Evolutionary conservation across 2,888 invertebrate species (phyloP).

Genomic region (Cryptocephalus moraei): DNA sequence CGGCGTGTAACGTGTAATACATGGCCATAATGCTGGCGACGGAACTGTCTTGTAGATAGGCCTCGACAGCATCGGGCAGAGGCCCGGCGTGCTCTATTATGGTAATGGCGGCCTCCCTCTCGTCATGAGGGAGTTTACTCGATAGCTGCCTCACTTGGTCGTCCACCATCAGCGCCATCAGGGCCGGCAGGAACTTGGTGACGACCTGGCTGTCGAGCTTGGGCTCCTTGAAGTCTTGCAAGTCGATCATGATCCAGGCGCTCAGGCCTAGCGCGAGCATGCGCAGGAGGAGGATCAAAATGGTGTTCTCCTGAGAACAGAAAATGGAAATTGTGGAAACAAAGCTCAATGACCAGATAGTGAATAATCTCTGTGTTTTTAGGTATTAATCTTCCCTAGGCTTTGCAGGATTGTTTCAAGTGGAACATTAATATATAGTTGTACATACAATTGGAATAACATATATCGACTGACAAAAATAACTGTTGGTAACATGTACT

Average conservation of each 20-base stretch:
- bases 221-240: constrained; percentile 90
- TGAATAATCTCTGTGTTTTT: no score
- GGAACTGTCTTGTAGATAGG: constrained; percentile 81
- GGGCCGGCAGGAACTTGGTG: constrained; percentile 86
- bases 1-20: constrained; percentile 88
- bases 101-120: constrained; percentile 84
- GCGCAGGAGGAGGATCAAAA: constrained; percentile 76
- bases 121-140: constrained; percentile 82
- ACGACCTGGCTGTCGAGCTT: constrained; percentile 88
- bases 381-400: no score
- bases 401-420: no score
- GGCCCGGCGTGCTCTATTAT: constrained; percentile 91
- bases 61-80: constrained; percentile 86
- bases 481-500: no score
- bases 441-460: no score
- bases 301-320: constrained; percentile 63
- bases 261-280: constrained; percentile 89
- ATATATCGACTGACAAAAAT: no score
- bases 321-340: no score
- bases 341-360: no score
- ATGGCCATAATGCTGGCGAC: constrained; percentile 89
- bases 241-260: constrained; percentile 96
- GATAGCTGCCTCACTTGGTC: constrained; percentile 77
- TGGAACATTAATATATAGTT: no score
- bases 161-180: constrained; percentile 89